Percentiles rank a stretch among this genome's conserved stretches.
Evolutionary conservation across 2,888 invertebrate genomes (phyloP).

Genomic region (Diloba caeruleocephala): DNA sequence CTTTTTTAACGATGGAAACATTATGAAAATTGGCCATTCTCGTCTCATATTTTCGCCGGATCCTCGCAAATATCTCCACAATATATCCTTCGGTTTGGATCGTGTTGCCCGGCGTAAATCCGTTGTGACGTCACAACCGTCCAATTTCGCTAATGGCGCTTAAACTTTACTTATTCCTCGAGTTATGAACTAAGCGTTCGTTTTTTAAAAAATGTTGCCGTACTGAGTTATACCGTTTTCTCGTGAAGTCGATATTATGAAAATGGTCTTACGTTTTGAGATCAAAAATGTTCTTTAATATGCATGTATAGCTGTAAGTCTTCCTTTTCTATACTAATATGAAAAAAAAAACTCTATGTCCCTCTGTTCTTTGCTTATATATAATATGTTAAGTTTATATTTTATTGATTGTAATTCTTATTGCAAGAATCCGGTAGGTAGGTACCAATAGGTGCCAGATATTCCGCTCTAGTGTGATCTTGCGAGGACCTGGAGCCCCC

Average conservation of each 20-base stretch:
- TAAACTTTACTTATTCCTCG: conserved; percentile 74
- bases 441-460: too few species aligned
- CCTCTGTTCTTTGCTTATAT: too few species aligned
- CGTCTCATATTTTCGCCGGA: conserved; percentile 52
- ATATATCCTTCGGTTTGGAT: conserved; percentile 53
- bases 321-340: neutral
- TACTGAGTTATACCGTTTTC: conserved; percentile 42
- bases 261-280: conserved; percentile 1
- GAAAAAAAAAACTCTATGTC: conserved; percentile 1
- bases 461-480: too few species aligned
- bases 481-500: too few species aligned
- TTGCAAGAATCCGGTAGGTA: too few species aligned
- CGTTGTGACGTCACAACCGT: conserved; percentile 72
- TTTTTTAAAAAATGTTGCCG: conserved; percentile 54
- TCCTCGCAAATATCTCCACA: conserved; percentile 41
- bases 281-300: neutral
- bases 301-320: neutral
- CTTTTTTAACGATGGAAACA: conserved; percentile 28
- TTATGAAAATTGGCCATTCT: conserved; percentile 54
- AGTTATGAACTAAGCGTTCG: conserved; percentile 65
- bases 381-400: too few species aligned
- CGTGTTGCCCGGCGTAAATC: conserved; percentile 64
- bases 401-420: too few species aligned
- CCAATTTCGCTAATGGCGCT: conserved; percentile 83
- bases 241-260: conserved; percentile 6